A percentile compares a stretch with the other conserved stretches of the same genome.
Evolutionary conservation across 2,797 vertebrate species (phyloP).

Genomic region (Lacerta viridis): DNA sequence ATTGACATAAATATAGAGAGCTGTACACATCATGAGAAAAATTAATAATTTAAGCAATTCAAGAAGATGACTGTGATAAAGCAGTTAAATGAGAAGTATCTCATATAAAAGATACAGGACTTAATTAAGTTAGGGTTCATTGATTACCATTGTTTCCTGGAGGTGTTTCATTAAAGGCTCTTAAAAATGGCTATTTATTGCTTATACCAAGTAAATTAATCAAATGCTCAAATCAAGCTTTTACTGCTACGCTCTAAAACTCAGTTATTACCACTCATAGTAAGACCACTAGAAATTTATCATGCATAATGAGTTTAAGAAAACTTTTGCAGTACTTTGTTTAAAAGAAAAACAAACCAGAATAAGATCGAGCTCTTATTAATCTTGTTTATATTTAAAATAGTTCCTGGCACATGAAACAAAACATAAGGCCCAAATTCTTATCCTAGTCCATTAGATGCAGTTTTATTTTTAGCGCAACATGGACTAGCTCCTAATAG

Average conservation of each 20-base stretch:
- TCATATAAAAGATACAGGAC: conserved; percentile 48
- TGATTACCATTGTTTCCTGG: conserved; percentile 24
- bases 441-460: not conserved
- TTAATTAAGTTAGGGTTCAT: conserved; percentile 54
- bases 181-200: conserved; percentile 39
- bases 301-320: not conserved
- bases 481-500: not conserved
- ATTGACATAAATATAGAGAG: conserved; percentile 37
- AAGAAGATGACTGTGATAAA: conserved; percentile 51
- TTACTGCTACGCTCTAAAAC: conserved; percentile 15
- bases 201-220: conserved; percentile 10
- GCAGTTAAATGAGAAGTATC: conserved; percentile 39
- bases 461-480: conserved; percentile 18
- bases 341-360: not conserved
- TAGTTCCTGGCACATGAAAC: not conserved
- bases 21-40: conserved; percentile 45
- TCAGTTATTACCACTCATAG: not conserved
- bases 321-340: not conserved
- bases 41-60: conserved; percentile 60
- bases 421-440: not conserved
- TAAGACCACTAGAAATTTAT: conserved; percentile 24
- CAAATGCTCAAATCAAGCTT: conserved; percentile 26
- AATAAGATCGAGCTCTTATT: not conserved
- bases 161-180: conserved; percentile 51
- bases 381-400: conserved; percentile 8